Evolutionary conservation across 2,888 invertebrate species (phyloP), one percentile per base, ranked within the genome.

Genomic region (Chirona hameri): DNA sequence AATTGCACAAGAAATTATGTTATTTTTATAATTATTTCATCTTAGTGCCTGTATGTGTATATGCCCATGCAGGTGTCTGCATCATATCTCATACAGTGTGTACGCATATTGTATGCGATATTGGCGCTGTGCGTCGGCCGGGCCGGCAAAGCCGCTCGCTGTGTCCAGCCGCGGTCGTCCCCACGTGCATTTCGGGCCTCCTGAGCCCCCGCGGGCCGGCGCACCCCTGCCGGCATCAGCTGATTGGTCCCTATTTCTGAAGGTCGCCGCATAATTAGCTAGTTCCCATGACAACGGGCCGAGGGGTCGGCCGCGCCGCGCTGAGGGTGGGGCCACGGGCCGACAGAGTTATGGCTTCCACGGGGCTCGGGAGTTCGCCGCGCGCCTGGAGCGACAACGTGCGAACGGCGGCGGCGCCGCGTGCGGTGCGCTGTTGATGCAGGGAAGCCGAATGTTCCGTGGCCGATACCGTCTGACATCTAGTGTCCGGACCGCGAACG

Each of bases 191-290:
- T 4, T 7, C 76, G 46, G 76, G 76, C 21, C 39, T 76, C 76
- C 76, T 7, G 76, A 76, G 76, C 76, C 76, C 46, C 69, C 12
- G 12, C 10, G 9, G 18, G 46, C 24, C 46, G 39, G 46, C 10
- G 9, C 76, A 76, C 46, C 76, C 76, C 76, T 21, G 10, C 76
- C 24, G 76, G 12, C 46, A 46, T 21, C 76, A 76, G 76, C 76
- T 76, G 76, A 76, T 76, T 76, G 76, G 76, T 24, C 76, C 76
- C 76, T 76, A 39, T 76, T 46, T 76, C 76, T 76, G 76, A 76
- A 76, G 76, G 76, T 76, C 76, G 76, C 76, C 46, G 76, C 76
- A 76, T 76, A 76, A 76, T 76, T 76, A 76, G 76, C 46, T 21
- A 46, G 76, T 76, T 76, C 76, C 76, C 76, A 76, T 76, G 76